Evolutionary conservation across 2,113 vertebrate species (phyloP), one percentile per base, ranked within the genome.

Genomic region (Regulus satrapa): DNA sequence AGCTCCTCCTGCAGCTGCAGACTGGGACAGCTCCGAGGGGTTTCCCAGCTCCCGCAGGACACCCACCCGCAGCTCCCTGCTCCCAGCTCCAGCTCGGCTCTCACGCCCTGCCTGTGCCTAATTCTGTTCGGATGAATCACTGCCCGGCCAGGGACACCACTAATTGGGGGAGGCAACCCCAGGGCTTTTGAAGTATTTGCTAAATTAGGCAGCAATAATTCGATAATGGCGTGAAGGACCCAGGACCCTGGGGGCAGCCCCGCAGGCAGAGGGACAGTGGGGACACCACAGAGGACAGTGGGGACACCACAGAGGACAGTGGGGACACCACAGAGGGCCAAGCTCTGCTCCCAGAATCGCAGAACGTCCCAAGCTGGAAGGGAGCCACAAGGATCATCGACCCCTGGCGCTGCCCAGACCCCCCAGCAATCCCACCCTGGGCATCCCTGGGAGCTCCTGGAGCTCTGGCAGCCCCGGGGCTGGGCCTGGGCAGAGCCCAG

Each of bases 71-170:
- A 89, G 43, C 62, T 29, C 74, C 32, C 10, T 1, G 1, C 46
- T 80, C 91, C 34, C 68, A 6, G 38, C 62, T 15, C 75, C 72
- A 11, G 43, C 76, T 3, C 16, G 0, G 3, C 66, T 82, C 84
- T 61, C 48, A 3, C 24, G 8, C 85, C 49, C 72, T 61, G 84
- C 84, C 82, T 6, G 0, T 21, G 66, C 82, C 46, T 73, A 9
- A 82, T 94, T 90, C 51, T 58, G 51, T 36, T 71, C 61, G 19
- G 20, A 46, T 91, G 84, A 94, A 91, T 86, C 88, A 89, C 68
- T 51, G 63, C 58, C 17, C 5, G 0, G 2, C 1, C 1, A 45
- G 66, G 86, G 41, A 45, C 81, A 40, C 63, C 63, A 4, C 63
- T 52, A 6, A n/a, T 11, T 56, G 76, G 29, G 87, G 80, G 32